These are phyloP conservation scores for Campoplex nolae DNA, from an alignment of 2,888 invertebrate genomes.

Conservation along the genomic window DNA sequence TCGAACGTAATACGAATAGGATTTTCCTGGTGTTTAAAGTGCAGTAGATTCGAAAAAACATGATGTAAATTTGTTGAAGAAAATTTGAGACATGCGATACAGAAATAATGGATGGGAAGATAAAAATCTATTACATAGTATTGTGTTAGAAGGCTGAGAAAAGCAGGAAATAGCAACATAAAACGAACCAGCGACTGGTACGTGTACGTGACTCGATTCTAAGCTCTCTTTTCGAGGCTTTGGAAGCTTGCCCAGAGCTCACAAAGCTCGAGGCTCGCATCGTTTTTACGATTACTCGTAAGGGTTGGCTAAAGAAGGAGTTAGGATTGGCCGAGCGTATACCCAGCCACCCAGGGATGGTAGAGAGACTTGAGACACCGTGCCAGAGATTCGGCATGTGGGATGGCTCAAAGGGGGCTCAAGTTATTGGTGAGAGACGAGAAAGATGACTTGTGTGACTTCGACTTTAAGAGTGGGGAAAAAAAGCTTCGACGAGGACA, in stretches of 20 bases:
- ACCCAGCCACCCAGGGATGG: slow-evolving; percentile 6
- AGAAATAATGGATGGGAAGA: not conserved
- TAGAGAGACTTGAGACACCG: slow-evolving; percentile 48
- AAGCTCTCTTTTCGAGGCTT: slow-evolving; percentile 55
- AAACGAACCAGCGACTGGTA: slow-evolving; percentile 44
- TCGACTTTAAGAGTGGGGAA: slow-evolving; percentile 7
- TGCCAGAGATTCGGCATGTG: slow-evolving; percentile 52
- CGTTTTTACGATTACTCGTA: slow-evolving; percentile 63
- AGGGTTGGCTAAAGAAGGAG: slow-evolving; percentile 14
- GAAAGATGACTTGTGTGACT: slow-evolving; percentile 57
- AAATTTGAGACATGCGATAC: not conserved
- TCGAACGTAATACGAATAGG: not conserved
- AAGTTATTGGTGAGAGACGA: slow-evolving; percentile 65
- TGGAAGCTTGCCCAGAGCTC: slow-evolving; percentile 67
- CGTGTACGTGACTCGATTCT: slow-evolving; percentile 62
- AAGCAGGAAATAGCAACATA: slow-evolving; percentile 41
- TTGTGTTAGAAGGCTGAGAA: slow-evolving; percentile 21
- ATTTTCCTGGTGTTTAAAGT: not conserved
- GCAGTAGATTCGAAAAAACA: not conserved
- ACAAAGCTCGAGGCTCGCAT: slow-evolving; percentile 52
- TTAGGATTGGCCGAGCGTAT: slow-evolving; percentile 37
- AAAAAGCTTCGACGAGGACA: not conserved
- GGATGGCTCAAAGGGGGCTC: slow-evolving; percentile 31
- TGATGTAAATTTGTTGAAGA: not conserved
- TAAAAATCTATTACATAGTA: slow-evolving; percentile 28